A percentile compares a stretch with the other conserved stretches of the same genome.
These are phyloP conservation scores for Chaetodon trifascialis DNA, from an alignment of 2,113 vertebrate genomes.

Conservation along the genomic window DNA sequence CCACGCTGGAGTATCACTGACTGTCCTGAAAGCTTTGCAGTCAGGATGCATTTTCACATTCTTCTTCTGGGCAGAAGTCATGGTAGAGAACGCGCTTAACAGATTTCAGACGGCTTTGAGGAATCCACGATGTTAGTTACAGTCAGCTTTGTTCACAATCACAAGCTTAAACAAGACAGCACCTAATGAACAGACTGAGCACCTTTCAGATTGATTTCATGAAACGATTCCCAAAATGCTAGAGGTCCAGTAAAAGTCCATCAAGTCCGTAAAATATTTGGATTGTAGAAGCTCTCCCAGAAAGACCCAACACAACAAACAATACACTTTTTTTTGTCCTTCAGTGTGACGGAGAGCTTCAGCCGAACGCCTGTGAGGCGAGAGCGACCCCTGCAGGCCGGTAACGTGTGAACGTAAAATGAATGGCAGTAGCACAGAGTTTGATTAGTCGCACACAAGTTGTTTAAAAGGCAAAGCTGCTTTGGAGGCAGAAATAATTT, in stretches of 20 bases:
- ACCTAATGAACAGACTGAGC: conserved; percentile 67
- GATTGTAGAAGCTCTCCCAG: background rate
- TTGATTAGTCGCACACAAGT: background rate
- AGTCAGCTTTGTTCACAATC: conserved; percentile 84
- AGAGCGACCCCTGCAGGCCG: background rate
- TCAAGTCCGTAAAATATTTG: background rate
- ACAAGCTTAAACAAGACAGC: conserved; percentile 82
- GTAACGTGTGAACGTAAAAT: background rate
- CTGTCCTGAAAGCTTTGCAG: conserved; percentile 27
- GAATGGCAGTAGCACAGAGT: background rate
- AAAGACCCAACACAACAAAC: background rate
- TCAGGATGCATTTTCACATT: conserved; percentile 25
- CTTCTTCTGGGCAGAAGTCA: background rate
- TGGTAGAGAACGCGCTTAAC: conserved; percentile 58
- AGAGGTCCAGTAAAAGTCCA: background rate
- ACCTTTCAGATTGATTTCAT: conserved; percentile 31
- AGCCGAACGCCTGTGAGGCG: background rate
- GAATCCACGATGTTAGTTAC: conserved; percentile 90
- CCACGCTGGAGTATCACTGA: conserved; percentile 76
- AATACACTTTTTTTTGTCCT: background rate
- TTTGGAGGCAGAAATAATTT: conserved; percentile 10
- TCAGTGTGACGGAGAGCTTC: conserved; percentile 2
- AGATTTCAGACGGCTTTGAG: conserved; percentile 80
- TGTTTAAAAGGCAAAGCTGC: conserved; percentile 23
- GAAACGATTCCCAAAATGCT: background rate